Base-by-base conservation (phyloP, 2,797 vertebrate species). In the Periophthalmus magnuspinnatus region DNA sequence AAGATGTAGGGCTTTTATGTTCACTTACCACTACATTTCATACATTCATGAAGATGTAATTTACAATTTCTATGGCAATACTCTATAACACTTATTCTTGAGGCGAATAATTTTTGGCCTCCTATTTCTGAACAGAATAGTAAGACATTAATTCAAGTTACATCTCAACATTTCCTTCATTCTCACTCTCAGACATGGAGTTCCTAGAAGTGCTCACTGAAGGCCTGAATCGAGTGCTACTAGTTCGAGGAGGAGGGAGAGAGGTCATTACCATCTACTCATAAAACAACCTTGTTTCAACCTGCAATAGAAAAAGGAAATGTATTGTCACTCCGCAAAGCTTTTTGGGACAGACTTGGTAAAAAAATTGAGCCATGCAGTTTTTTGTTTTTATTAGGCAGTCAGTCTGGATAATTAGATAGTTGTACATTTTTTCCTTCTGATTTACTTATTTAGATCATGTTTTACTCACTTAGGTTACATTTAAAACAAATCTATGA, bases 191-290 rank as follows among this genome's bases (percentile, higher is more conserved):
- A 99, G 98, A 99, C 84, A 99, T 99, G 97, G 97, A 99, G 88
- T 99, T 99, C 81, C 94, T 99, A 7, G 98, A 99, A 89, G 98
- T 99, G 65, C 93, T 99, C 84, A 99, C 97, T 0, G 98, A 99
- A 83, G 97, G 94, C 77, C 94, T 99, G 84, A 97, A 99, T 81
- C 93, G 97, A 67, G 97, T 99, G 78, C 96, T 99, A 79, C 91
- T 99, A 6, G 98, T 99, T 81, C 97, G 98, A 0, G 98, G 98
- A 41, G 98, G 98, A 9, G 98, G 98, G 73, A 95, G 97, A 48
- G 98, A 99, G 78, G 98, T 99, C 89, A 99, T 99, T 91, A 99
- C 98, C 89, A 99, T 99, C 88, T 99, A 99, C 91, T 99, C 98
- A 87, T 99, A 95, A 98, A 91, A 14, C 10, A 45, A 45, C 22